phyloP scores from a whole-genome alignment of 2,113 vertebrate genomes.

The Sander vitreus region DNA sequence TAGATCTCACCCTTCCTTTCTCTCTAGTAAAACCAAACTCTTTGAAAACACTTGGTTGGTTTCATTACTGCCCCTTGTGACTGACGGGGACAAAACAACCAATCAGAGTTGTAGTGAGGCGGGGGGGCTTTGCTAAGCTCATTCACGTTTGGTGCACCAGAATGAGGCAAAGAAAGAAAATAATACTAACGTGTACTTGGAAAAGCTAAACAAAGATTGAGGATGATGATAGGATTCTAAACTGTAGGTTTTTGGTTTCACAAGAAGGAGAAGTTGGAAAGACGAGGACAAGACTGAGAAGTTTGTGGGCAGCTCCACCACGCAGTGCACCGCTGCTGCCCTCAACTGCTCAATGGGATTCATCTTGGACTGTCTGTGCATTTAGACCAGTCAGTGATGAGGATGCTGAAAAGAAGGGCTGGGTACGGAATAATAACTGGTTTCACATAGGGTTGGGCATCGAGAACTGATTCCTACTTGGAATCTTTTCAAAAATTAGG shows the following conservation, averaged over 20 bases:
- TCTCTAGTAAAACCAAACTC: not conserved
- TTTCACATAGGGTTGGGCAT: no score
- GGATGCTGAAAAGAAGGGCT: conserved; percentile 2
- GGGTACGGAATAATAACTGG: not conserved
- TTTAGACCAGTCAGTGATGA: not conserved
- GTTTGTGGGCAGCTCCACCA: not conserved
- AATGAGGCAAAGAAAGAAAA: not conserved
- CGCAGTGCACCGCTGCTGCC: not conserved
- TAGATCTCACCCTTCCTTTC: not conserved
- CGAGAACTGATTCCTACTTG: no score
- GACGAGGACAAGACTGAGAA: no score
- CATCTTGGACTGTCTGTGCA: not conserved
- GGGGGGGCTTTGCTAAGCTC: not conserved
- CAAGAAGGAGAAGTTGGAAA: not conserved
- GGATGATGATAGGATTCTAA: no score
- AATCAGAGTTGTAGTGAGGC: not conserved
- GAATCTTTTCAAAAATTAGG: no score
- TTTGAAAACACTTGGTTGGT: not conserved
- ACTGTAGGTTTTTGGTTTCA: not conserved
- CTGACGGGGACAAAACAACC: not conserved
- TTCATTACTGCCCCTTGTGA: not conserved
- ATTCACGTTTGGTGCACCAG: not conserved
- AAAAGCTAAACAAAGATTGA: not conserved
- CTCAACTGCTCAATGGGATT: not conserved
- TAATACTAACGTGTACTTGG: not conserved